Conservation (phyloP, 2,797 vertebrate species). For the Apogon hyalosoma region DNA sequence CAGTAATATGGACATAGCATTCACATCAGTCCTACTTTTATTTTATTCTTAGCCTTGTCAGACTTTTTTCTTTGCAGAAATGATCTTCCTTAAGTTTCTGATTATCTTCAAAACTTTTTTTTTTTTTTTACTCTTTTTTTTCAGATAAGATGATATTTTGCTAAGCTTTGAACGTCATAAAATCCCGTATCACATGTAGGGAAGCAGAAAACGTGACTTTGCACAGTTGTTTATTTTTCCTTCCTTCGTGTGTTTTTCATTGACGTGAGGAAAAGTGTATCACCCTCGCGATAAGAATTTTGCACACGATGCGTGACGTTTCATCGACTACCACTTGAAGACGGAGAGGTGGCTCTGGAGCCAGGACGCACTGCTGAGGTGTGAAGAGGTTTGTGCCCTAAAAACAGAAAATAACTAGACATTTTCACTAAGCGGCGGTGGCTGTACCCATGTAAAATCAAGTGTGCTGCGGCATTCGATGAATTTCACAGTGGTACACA, state of each 20-base stretch:
- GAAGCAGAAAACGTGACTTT: background rate
- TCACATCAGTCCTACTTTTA: too few species aligned
- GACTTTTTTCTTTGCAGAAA: background rate
- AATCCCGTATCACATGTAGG: too few species aligned
- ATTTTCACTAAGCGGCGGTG: constrained; percentile 27
- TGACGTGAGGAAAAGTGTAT: constrained; percentile 35
- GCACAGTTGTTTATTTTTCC: background rate
- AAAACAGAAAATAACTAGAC: constrained; percentile 47
- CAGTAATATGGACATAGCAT: too few species aligned
- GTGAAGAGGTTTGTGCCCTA: constrained; percentile 86
- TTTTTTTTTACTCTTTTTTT: too few species aligned
- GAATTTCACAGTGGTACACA: constrained; percentile 40
- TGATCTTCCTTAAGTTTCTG: background rate
- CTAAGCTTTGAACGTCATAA: background rate
- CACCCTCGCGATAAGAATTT: constrained; percentile 72
- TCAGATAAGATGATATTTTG: too few species aligned
- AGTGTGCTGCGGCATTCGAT: constrained; percentile 1
- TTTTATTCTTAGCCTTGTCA: background rate
- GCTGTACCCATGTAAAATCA: constrained; percentile 6
- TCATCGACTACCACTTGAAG: constrained; percentile 73
- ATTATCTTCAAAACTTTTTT: background rate
- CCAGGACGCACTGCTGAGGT: constrained; percentile 90
- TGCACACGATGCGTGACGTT: constrained; percentile 82
- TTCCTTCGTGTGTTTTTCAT: constrained; percentile 14
- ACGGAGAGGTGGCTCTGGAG: constrained; percentile 72